These are phyloP conservation scores for Drusus annulatus DNA, from an alignment of 1,140 invertebrate genomes.

Conservation along the genomic window DNA sequence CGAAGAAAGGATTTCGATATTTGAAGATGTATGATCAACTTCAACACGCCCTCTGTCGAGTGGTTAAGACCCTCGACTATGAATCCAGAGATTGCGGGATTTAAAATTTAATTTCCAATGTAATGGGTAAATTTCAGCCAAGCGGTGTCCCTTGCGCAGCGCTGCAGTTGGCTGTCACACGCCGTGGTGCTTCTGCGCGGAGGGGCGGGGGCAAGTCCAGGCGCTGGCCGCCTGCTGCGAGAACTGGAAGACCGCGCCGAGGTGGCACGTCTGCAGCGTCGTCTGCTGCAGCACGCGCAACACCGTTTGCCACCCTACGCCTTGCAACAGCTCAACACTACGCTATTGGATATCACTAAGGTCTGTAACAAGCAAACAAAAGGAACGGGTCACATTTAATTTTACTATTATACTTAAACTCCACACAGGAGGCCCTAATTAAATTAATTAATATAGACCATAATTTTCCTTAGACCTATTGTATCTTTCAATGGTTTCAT, in stretches of 20 bases:
- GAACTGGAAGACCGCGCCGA: conserved; percentile 96
- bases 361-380: conserved; percentile 54
- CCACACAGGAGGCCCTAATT: no score
- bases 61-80: no score
- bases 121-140: conserved; percentile 74
- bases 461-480: no score
- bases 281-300: conserved; percentile 77
- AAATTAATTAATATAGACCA: no score
- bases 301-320: conserved; percentile 67
- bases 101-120: no score
- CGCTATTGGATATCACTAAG: conserved; percentile 78
- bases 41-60: no score
- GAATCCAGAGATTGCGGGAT: no score
- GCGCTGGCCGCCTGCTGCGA: conserved; percentile 88
- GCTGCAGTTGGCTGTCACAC: conserved; percentile 92
- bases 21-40: no score
- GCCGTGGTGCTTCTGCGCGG: conserved; percentile 97
- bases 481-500: no score
- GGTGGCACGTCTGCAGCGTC: conserved; percentile 86
- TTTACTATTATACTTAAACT: no score
- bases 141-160: conserved; percentile 77
- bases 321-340: conserved; percentile 73
- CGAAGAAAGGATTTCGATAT: no score
- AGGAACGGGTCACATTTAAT: no score
- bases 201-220: conserved; percentile 83